Evolutionary conservation across 2,113 vertebrate species (phyloP), one percentile per base, ranked within the genome.

Genomic region (Takifugu flavidus): DNA sequence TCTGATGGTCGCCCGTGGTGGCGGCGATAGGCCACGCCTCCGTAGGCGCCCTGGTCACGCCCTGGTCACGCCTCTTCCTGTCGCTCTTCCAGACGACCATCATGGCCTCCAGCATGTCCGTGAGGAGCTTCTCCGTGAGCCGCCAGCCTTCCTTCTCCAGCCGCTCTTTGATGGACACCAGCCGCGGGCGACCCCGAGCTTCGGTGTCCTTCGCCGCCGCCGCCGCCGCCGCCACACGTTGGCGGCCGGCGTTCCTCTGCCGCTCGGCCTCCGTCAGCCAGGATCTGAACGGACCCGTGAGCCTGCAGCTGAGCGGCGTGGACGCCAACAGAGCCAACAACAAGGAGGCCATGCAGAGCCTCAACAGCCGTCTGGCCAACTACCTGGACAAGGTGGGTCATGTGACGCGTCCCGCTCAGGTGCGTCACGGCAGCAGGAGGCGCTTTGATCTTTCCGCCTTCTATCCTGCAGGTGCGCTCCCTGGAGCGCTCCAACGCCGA

Each of bases 321-420:
- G 86, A 86, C 12, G 88, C 84, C 61, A 89, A 79, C 80, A 88
- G 83, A 75, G 49, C 75, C 83, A 92, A 92, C 1, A 93, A 95
- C 14, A 96, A 96, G 72, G 94, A 94, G 63, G 93, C 94, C 76
- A 95, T 96, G 94, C 94, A 96, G 90, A 93, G 92, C 68, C 93
- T 96, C 65, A 96, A 96, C 44, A 90, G 49, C 82, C 94, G 94
- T 5, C 87, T 96, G 77, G 94, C 94, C 13, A 94, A 77, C 78
- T 93, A 91, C 75, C 72, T 91, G 86, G 90, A 93, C 67, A 91
- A 94, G 83, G 88, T 89, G 2, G 34, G 74, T 64, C 1, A 1
- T 7, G 14, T 31, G 5, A 43, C 53, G 53, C 52, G 1, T 13
- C n/a, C 12, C 2, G 27, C 26, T 13, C 26, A 28, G 26, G 6